Conservation (phyloP, 2,113 vertebrate genomes). For the Alosa alosa region DNA sequence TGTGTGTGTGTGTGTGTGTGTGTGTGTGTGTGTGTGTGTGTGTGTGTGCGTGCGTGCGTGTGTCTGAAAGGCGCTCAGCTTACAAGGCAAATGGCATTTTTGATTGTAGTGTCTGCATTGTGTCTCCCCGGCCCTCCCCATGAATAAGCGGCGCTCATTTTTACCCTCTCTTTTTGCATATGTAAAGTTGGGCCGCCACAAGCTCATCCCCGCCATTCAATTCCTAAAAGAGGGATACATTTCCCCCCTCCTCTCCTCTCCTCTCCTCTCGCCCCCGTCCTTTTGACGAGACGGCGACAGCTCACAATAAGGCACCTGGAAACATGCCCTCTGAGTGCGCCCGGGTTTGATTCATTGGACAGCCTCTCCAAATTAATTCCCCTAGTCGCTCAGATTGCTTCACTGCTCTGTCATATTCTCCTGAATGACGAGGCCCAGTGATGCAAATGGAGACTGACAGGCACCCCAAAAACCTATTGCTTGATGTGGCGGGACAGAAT, state of each 20-base stretch:
- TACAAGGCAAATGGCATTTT: slow-evolving; percentile 66
- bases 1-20: not conserved
- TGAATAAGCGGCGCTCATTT: slow-evolving; percentile 35
- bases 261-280: slow-evolving; percentile 42
- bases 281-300: slow-evolving; percentile 42
- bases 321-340: slow-evolving; percentile 74
- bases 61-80: slow-evolving; percentile 37
- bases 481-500: slow-evolving; percentile 84
- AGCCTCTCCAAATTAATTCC: slow-evolving; percentile 97
- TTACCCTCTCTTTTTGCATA: slow-evolving; percentile 61
- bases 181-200: slow-evolving; percentile 64
- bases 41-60: not conserved
- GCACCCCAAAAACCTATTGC: slow-evolving; percentile 73
- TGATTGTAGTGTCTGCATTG: slow-evolving; percentile 65
- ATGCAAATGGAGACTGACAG: slow-evolving; percentile 93
- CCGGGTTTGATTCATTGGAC: slow-evolving; percentile 93
- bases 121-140: slow-evolving; percentile 48
- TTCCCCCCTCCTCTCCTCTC: not conserved
- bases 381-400: slow-evolving; percentile 94
- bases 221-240: slow-evolving; percentile 58
- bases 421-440: slow-evolving; percentile 88
- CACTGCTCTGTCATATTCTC: slow-evolving; percentile 90
- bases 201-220: slow-evolving; percentile 65
- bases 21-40: not conserved
- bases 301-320: slow-evolving; percentile 50